Conservation (phyloP, 1,140 invertebrate species). For the Periplaneta americana region DNA sequence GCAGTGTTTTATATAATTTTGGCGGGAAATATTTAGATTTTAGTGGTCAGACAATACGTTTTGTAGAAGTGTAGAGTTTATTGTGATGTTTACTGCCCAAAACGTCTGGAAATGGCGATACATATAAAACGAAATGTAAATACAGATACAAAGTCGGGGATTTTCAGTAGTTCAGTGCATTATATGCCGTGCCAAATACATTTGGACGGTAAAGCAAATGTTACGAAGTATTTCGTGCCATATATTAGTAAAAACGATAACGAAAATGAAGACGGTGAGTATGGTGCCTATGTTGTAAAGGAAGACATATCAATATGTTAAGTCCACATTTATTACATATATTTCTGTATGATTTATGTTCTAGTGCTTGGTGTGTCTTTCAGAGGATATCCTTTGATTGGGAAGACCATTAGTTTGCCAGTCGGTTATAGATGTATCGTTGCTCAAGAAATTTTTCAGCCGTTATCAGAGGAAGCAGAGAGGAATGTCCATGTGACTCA, state of each 20-base stretch:
- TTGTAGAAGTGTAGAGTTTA: too few relatives aligned
- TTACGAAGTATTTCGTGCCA: constrained; percentile 61
- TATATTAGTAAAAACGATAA: constrained; percentile 45
- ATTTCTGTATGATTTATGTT: constrained; percentile 11
- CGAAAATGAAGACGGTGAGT: constrained; percentile 16
- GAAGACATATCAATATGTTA: not conserved
- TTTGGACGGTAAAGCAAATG: constrained; percentile 60
- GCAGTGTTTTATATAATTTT: too few relatives aligned
- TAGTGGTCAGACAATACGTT: too few relatives aligned
- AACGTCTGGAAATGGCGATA: not conserved
- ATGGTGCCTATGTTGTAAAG: not conserved
- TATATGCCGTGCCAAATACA: constrained; percentile 70
- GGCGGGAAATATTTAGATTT: too few relatives aligned
- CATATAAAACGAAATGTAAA: not conserved
- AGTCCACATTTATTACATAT: not conserved
- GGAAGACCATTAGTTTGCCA: constrained; percentile 51
- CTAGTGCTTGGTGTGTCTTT: constrained; percentile 51
- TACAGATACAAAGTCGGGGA: not conserved
- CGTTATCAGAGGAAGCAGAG: constrained; percentile 48
- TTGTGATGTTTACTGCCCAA: too few relatives aligned
- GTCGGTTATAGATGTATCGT: constrained; percentile 39
- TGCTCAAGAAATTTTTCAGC: constrained; percentile 54
- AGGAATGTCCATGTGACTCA: constrained; percentile 54
- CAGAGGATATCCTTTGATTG: constrained; percentile 61
- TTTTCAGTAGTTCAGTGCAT: constrained; percentile 37